Conservation (phyloP, 2,888 invertebrate genomes). For the Caenorhabditis parvicauda region DNA sequence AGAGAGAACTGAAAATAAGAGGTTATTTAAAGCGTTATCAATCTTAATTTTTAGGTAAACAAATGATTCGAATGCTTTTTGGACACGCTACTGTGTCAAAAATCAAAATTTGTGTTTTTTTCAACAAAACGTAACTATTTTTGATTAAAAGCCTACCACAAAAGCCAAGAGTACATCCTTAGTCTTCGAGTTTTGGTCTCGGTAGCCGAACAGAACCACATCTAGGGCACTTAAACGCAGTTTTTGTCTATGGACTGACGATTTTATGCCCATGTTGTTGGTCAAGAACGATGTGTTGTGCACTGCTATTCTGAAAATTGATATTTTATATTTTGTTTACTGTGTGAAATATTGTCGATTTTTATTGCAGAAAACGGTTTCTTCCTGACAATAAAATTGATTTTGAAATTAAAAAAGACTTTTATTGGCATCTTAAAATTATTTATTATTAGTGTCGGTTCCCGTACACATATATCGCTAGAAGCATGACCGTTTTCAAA, state of each 20-base stretch:
- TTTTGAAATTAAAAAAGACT: no score
- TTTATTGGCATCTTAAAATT: no score
- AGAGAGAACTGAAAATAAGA: constrained; percentile 22
- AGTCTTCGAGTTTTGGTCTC: constrained; percentile 69
- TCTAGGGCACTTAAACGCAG: constrained; percentile 87
- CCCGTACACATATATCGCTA: no score
- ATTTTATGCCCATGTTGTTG: constrained; percentile 87
- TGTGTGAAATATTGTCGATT: no score
- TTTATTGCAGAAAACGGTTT: no score
- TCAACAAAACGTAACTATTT: no score
- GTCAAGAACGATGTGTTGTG: constrained; percentile 80
- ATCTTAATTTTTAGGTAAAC: not conserved
- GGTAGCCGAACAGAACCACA: constrained; percentile 93
- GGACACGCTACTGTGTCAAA: not conserved
- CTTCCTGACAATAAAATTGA: no score
- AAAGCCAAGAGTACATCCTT: constrained; percentile 55
- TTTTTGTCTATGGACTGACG: constrained; percentile 96
- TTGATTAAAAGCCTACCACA: constrained; percentile 19
- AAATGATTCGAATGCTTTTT: not conserved
- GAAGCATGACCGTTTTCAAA: no score
- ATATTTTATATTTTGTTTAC: not conserved
- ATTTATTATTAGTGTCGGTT: no score
- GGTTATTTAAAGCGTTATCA: no score
- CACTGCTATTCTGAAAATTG: constrained; percentile 79
- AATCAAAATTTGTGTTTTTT: no score